Evolutionary conservation across 1,140 invertebrate genomes (phyloP).

Genomic region (silkworm (Bombyx mori)): DNA sequence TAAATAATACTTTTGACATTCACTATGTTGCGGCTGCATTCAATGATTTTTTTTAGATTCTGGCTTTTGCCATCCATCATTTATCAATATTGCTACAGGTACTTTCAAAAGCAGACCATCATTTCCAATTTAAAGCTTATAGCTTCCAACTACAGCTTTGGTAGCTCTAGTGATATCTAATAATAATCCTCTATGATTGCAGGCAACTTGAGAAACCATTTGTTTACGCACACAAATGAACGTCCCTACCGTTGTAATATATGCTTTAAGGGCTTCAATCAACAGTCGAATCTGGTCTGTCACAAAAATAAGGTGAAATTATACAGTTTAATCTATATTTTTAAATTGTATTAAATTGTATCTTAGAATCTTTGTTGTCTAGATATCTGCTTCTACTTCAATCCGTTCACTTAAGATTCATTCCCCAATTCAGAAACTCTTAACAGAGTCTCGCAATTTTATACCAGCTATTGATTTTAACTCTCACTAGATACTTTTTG

Average conservation of each 20-base stretch:
- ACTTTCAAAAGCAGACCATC: too few species aligned
- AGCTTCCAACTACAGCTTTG: not conserved
- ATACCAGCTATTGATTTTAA: too few species aligned
- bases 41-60: too few species aligned
- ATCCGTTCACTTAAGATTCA: too few species aligned
- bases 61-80: too few species aligned
- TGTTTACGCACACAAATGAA: conserved; percentile 85
- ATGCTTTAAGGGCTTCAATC: conserved; percentile 85
- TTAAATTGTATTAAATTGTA: too few species aligned
- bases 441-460: too few species aligned
- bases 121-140: not conserved
- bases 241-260: conserved; percentile 85
- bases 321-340: not conserved
- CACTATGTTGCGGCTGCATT: conserved; percentile 1
- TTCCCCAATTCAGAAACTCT: too few species aligned
- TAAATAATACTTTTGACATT: conserved; percentile 5
- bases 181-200: not conserved
- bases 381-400: too few species aligned
- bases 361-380: too few species aligned
- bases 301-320: conserved; percentile 78
- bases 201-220: conserved; percentile 81
- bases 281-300: conserved; percentile 86
- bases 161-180: not conserved
- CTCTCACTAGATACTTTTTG: not conserved
- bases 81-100: too few species aligned